A percentile compares a stretch with the other conserved stretches of the same genome.
Evolutionary conservation across 2,888 invertebrate species (phyloP).

Genomic region (Barypeithes pellucidus): DNA sequence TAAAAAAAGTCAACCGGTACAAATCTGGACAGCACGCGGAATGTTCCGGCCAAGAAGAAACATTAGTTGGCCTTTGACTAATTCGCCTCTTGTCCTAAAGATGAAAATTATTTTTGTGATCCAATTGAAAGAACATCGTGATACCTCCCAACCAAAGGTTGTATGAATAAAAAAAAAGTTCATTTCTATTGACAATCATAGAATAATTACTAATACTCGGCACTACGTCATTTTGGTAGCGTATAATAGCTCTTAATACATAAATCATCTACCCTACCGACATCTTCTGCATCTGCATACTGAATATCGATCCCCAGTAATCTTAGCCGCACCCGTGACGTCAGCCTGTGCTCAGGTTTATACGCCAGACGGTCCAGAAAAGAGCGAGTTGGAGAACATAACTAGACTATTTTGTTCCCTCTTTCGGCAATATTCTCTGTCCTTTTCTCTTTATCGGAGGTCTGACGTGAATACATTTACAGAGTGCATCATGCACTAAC

Average conservation of each 20-base stretch:
- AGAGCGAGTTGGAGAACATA: constrained; percentile 34
- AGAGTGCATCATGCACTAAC: background rate
- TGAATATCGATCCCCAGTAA: constrained; percentile 65
- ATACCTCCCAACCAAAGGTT: too few relatives aligned
- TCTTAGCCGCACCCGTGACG: constrained; percentile 67
- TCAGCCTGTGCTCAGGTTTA: constrained; percentile 68
- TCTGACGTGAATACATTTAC: background rate
- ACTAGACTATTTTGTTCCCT: background rate
- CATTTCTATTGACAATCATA: too few relatives aligned
- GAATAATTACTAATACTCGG: too few relatives aligned
- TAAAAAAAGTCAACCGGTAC: too few relatives aligned
- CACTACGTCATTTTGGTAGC: too few relatives aligned
- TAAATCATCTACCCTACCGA: background rate
- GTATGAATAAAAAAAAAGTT: too few relatives aligned
- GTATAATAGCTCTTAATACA: background rate
- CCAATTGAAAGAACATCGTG: too few relatives aligned
- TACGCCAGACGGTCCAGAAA: constrained; percentile 36
- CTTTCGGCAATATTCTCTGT: background rate
- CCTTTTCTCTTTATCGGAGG: background rate
- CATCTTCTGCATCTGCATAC: constrained; percentile 51
- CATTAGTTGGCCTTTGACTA: too few relatives aligned
- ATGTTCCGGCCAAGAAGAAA: too few relatives aligned
- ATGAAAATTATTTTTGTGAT: too few relatives aligned
- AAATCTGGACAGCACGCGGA: too few relatives aligned
- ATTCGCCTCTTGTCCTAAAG: too few relatives aligned